Conservation (phyloP, 2,113 vertebrate species). For the Aspiorhynchus laticeps region DNA sequence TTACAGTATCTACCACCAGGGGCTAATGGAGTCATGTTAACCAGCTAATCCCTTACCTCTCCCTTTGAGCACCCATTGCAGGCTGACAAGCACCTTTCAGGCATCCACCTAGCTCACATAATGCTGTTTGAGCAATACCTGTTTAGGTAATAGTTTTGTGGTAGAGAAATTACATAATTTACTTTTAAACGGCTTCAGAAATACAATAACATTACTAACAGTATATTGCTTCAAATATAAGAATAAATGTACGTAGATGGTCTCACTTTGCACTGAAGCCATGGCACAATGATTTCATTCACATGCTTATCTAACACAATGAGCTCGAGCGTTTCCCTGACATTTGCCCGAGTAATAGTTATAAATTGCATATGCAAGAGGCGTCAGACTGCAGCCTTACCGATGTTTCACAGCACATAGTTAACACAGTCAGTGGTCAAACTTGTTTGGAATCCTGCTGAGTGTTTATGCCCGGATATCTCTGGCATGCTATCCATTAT, state of each 20-base stretch:
- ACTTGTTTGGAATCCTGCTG: slow-evolving; percentile 30
- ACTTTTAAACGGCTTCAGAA: background rate
- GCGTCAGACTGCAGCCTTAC: background rate
- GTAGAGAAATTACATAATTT: background rate
- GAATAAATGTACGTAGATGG: background rate
- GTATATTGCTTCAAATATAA: no score
- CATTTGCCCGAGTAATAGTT: slow-evolving; percentile 21
- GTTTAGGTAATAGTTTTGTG: background rate
- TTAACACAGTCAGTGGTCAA: slow-evolving; percentile 44
- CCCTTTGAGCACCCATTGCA: background rate
- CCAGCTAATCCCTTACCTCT: slow-evolving; percentile 3
- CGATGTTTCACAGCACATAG: slow-evolving; percentile 14
- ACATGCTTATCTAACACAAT: background rate
- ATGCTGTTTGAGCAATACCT: background rate
- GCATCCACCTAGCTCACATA: background rate
- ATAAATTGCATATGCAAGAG: slow-evolving; percentile 21
- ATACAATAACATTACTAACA: background rate
- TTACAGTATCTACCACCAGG: background rate
- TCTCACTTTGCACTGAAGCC: background rate
- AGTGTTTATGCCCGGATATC: slow-evolving; percentile 21
- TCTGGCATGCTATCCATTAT: slow-evolving; percentile 23
- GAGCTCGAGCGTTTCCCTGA: background rate
- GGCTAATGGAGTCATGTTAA: slow-evolving; percentile 6
- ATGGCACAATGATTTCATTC: slow-evolving; percentile 8
- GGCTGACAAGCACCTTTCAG: background rate